These are phyloP conservation scores for Pseudorhiza aurosa DNA, from an alignment of 30 jellyfish, hydroid and myxozoan species.

Conservation along the genomic window DNA sequence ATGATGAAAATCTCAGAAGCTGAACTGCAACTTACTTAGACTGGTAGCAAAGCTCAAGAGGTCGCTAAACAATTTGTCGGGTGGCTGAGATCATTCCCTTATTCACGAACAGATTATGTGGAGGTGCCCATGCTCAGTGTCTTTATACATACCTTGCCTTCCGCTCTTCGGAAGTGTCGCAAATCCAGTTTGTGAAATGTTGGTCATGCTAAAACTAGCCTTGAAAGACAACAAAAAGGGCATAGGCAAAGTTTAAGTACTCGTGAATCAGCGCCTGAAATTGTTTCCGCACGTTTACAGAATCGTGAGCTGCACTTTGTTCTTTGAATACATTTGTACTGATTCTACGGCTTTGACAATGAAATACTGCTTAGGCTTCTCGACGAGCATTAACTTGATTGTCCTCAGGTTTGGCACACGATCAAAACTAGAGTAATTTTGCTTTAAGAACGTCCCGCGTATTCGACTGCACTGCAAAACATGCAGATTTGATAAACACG, in stretches of 20 bases:
- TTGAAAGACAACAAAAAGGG: too few species aligned
- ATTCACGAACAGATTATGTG: too few species aligned
- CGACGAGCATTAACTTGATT: background rate
- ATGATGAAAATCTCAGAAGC: too few species aligned
- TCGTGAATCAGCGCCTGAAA: too few species aligned
- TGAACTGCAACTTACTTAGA: too few species aligned
- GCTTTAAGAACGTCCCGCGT: slow-evolving; percentile 4
- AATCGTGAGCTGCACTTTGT: background rate
- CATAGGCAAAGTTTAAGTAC: too few species aligned
- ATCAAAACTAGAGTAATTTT: background rate
- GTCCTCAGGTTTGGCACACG: background rate
- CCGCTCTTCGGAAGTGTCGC: too few species aligned
- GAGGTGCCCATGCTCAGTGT: too few species aligned
- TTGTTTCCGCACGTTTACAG: background rate
- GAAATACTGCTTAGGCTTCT: background rate
- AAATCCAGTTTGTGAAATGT: too few species aligned
- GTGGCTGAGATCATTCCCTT: slow-evolving; percentile 18
- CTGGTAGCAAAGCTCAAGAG: slow-evolving; percentile 23
- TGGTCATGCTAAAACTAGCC: too few species aligned
- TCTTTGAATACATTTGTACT: background rate
- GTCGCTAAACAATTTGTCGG: background rate
- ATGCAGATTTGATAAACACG: background rate
- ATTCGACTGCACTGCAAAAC: background rate
- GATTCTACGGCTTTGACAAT: background rate
- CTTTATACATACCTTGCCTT: too few species aligned